phyloP scores from a whole-genome alignment of 2,797 vertebrate genomes.

The Tragelaphus oryx region DNA sequence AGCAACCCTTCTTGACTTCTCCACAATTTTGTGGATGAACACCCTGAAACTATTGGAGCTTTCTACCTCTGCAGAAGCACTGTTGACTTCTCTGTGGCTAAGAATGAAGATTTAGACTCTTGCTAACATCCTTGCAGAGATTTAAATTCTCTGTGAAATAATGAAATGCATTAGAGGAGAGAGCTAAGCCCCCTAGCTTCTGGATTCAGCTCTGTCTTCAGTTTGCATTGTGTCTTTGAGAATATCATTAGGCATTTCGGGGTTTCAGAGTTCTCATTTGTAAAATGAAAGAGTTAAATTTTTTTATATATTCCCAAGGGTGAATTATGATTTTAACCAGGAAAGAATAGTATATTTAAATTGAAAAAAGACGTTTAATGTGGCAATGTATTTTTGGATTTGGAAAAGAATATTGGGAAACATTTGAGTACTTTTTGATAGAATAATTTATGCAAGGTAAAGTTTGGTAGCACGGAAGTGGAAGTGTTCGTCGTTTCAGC shows the following conservation, averaged over 20 bases:
- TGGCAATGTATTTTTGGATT: not conserved
- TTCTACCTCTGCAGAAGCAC: not conserved
- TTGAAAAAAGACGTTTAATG: not conserved
- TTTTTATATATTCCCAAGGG: not conserved
- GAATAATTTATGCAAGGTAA: not conserved
- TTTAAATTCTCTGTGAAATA: not conserved
- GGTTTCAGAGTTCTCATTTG: not conserved
- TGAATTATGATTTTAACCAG: not conserved
- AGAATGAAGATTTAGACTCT: not conserved
- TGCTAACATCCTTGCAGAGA: not conserved
- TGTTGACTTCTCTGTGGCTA: not conserved
- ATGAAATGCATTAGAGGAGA: not conserved
- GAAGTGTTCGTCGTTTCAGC: not conserved
- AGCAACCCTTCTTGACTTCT: not conserved
- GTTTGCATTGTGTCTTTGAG: not conserved
- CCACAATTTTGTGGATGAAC: not conserved
- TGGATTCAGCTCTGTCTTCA: not conserved
- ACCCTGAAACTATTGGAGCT: not conserved
- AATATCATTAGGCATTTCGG: not conserved
- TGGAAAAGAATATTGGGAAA: constrained; percentile 14
- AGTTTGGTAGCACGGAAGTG: not conserved
- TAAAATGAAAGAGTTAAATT: not conserved
- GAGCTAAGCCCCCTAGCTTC: not conserved
- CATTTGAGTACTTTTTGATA: not conserved
- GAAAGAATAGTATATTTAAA: not conserved